phyloP scores from a whole-genome alignment of 2,113 vertebrate genomes.

The Elephantulus edwardii region DNA sequence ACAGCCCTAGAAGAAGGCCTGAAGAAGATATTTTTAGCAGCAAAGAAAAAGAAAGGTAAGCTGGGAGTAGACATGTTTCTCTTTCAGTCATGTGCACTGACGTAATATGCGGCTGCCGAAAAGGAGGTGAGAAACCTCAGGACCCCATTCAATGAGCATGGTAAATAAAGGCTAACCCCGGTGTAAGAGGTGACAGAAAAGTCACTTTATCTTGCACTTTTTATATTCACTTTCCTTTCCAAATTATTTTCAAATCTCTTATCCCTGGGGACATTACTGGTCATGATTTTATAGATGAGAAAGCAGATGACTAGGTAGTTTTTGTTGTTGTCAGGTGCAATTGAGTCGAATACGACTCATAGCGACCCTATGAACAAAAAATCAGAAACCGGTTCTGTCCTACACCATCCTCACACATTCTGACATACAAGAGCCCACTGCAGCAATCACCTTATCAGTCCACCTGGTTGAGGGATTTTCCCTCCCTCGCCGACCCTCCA shows the following conservation, averaged over 20 bases:
- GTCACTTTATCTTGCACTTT: neutral
- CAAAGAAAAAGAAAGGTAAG: slow-evolving; percentile 90
- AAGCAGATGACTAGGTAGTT: neutral
- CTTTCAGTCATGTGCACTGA: neutral
- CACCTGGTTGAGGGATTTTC: no score
- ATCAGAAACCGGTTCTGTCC: no score
- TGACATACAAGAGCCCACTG: no score
- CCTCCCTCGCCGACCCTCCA: no score
- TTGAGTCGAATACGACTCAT: no score
- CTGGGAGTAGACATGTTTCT: neutral
- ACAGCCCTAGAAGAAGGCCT: slow-evolving; percentile 91
- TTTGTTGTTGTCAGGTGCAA: no score
- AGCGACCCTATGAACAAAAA: no score
- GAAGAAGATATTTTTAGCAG: slow-evolving; percentile 89
- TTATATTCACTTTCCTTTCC: neutral
- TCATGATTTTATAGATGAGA: neutral
- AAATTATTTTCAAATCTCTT: neutral
- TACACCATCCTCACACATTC: no score
- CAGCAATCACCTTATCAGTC: no score
- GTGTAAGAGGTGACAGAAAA: neutral
- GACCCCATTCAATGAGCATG: neutral
- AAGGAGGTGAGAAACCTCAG: neutral
- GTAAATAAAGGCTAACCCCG: neutral
- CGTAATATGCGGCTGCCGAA: neutral
- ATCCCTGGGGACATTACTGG: neutral